These are phyloP conservation scores for Itoplectis maculator DNA, from an alignment of 2,888 invertebrate genomes.

Conservation along the genomic window DNA sequence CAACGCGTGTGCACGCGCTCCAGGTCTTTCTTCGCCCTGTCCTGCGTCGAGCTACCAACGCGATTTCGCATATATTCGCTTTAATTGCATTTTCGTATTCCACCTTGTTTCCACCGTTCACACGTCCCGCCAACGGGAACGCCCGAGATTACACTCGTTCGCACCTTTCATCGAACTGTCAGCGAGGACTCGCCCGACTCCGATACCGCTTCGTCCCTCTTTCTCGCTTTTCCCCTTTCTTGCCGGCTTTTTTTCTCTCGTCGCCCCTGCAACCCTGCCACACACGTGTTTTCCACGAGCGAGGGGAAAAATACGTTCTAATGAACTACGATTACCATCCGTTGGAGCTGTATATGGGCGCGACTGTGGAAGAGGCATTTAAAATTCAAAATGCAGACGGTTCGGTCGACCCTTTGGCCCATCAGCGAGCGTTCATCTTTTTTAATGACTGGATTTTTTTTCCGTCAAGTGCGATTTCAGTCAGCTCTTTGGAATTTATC, in stretches of 20 bases:
- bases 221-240: conserved; percentile 24
- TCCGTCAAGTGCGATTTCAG: not conserved
- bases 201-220: conserved; percentile 26
- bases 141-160: conserved; percentile 43
- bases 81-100: conserved; percentile 84
- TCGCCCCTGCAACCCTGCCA: conserved; percentile 39
- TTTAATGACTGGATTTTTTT: conserved; percentile 35
- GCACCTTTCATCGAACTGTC: conserved; percentile 58
- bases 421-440: conserved; percentile 29
- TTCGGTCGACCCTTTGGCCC: conserved; percentile 34
- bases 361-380: conserved; percentile 59
- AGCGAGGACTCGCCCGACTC: conserved; percentile 43
- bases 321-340: conserved; percentile 62
- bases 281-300: conserved; percentile 19
- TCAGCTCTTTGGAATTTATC: not conserved
- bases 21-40: conserved; percentile 21
- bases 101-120: conserved; percentile 63
- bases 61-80: conserved; percentile 81
- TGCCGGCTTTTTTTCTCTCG: conserved; percentile 26
- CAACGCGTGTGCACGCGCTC: conserved; percentile 70
- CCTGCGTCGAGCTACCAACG: conserved; percentile 38
- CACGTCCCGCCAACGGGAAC: conserved; percentile 12
- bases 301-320: conserved; percentile 40
- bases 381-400: conserved; percentile 64
- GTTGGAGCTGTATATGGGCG: conserved; percentile 22